Evolutionary conservation across 2,797 vertebrate genomes (phyloP).

Genomic region (Sebastolobus alascanus): DNA sequence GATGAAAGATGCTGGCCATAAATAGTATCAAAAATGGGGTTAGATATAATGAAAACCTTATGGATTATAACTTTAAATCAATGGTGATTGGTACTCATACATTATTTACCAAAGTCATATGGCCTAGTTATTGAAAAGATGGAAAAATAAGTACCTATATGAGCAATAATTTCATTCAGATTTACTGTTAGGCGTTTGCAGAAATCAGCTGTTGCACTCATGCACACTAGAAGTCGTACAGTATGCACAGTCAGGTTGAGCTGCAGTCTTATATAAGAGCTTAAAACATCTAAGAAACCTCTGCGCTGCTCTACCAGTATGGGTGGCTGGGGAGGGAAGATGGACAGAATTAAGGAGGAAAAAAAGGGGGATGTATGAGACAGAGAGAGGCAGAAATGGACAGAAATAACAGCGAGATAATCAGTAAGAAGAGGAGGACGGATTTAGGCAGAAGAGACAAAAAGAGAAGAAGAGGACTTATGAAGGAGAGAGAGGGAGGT

Average conservation of each 20-base stretch:
- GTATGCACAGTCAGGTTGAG: slow-evolving; percentile 53
- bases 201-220: slow-evolving; percentile 23
- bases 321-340: slow-evolving; percentile 38
- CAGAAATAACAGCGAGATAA: slow-evolving; percentile 28
- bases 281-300: slow-evolving; percentile 54
- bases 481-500: background rate
- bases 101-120: background rate
- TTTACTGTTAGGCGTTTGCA: background rate
- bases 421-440: slow-evolving; percentile 15
- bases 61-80: slow-evolving; percentile 3
- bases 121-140: background rate
- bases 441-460: background rate
- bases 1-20: background rate
- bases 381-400: slow-evolving; percentile 8
- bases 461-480: slow-evolving; percentile 12
- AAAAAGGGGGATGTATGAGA: background rate
- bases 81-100: background rate
- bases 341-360: slow-evolving; percentile 25
- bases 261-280: slow-evolving; percentile 71
- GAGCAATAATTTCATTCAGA: background rate
- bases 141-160: background rate
- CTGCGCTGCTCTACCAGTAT: slow-evolving; percentile 51
- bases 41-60: background rate
- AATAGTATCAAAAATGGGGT: background rate
- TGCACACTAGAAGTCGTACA: slow-evolving; percentile 4